phyloP scores from a whole-genome alignment of 2,797 vertebrate species.

The Pseudomugil tenellus region DNA sequence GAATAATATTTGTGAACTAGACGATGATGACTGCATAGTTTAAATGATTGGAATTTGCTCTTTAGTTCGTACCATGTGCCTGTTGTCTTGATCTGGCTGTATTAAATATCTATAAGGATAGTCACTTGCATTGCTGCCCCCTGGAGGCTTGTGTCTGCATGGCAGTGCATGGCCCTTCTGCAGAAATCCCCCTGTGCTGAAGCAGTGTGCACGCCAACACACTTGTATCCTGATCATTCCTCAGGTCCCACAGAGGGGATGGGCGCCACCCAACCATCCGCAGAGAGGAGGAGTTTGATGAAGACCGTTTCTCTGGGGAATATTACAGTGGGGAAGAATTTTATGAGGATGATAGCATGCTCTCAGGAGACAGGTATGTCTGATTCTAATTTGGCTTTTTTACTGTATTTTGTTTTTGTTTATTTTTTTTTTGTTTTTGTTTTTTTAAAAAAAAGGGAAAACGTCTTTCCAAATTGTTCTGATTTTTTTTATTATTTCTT shows the following conservation, averaged over 20 bases:
- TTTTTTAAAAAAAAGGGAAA: too few species aligned
- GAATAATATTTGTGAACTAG: neutral
- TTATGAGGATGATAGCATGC: conserved; percentile 92
- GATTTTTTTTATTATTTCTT: conserved; percentile 1
- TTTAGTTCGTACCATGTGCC: conserved; percentile 11
- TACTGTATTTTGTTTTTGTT: neutral
- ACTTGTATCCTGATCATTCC: conserved; percentile 29
- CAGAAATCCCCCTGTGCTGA: neutral
- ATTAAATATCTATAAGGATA: conserved; percentile 20
- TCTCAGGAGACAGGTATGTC: conserved; percentile 88
- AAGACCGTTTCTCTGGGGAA: conserved; percentile 87
- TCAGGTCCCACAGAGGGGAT: conserved; percentile 90
- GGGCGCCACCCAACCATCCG: conserved; percentile 89
- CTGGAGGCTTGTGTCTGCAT: conserved; percentile 77
- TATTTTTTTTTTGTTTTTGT: too few species aligned
- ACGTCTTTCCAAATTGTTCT: neutral
- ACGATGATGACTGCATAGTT: conserved; percentile 11
- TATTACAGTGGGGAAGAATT: conserved; percentile 96
- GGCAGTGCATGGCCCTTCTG: conserved; percentile 74
- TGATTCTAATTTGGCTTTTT: neutral
- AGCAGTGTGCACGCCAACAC: conserved; percentile 11
- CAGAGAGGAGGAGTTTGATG: conserved; percentile 89
- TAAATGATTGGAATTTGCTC: conserved; percentile 24
- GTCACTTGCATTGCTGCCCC: conserved; percentile 59
- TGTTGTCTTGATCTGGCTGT: conserved; percentile 48